These are phyloP conservation scores for Petaurus breviceps DNA, from an alignment of 2,113 vertebrate species.

Conservation along the genomic window DNA sequence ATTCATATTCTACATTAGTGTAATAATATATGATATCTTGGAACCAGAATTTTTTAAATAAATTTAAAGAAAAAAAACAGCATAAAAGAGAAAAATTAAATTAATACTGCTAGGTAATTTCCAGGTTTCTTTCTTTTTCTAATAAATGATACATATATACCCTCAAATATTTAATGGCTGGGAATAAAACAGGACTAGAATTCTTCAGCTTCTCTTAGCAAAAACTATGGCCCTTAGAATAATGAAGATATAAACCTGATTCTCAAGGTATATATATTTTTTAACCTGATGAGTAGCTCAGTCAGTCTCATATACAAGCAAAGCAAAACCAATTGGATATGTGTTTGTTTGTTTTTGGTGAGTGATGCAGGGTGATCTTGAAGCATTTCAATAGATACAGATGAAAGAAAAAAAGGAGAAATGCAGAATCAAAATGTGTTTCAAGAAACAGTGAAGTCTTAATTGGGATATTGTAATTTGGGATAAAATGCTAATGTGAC, in stretches of 20 bases:
- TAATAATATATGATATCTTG: background rate
- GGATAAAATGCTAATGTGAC: background rate
- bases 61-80: background rate
- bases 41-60: background rate
- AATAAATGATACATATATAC: background rate
- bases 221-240: background rate
- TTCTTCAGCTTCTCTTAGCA: background rate
- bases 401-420: background rate
- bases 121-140: background rate
- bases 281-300: background rate
- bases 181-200: background rate
- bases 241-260: background rate
- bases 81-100: background rate
- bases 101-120: background rate
- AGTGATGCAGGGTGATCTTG: background rate
- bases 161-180: background rate
- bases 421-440: background rate
- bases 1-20: background rate
- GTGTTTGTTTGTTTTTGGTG: background rate
- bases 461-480: background rate
- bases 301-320: background rate
- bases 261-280: background rate
- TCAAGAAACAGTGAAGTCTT: background rate
- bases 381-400: background rate
- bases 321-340: background rate